These are phyloP conservation scores for Pelosia muscerda DNA, from an alignment of 2,888 invertebrate species.

Conservation along the genomic window DNA sequence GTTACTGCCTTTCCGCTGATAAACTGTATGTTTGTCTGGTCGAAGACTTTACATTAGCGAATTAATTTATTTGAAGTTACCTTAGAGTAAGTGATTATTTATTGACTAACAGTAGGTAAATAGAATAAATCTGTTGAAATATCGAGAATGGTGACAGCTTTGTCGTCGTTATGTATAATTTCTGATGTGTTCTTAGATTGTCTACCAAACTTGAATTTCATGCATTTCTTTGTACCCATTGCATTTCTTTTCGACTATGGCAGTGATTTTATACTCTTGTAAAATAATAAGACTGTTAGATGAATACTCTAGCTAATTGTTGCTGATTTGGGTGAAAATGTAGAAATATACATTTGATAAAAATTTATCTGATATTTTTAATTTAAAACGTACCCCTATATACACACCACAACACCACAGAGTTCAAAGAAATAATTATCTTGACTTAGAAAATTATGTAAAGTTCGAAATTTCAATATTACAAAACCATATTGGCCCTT, in stretches of 20 bases:
- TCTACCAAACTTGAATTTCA: slow-evolving; percentile 48
- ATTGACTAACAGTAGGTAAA: slow-evolving; percentile 78
- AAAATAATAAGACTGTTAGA: slow-evolving; percentile 85
- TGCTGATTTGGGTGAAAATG: slow-evolving; percentile 69
- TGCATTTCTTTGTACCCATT: slow-evolving; percentile 77
- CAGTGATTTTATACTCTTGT: slow-evolving; percentile 82
- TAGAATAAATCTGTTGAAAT: slow-evolving; percentile 64
- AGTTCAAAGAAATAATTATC: background rate
- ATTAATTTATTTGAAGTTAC: slow-evolving; percentile 85
- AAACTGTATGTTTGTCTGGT: slow-evolving; percentile 61
- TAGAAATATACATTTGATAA: slow-evolving; percentile 75
- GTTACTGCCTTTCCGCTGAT: slow-evolving; percentile 69
- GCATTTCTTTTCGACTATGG: slow-evolving; percentile 77
- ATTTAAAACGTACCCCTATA: slow-evolving; percentile 14
- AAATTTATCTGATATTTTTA: slow-evolving; percentile 52
- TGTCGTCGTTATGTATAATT: slow-evolving; percentile 46
- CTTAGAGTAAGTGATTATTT: slow-evolving; percentile 83
- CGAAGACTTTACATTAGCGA: slow-evolving; percentile 64
- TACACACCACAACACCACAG: background rate
- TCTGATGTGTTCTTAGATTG: slow-evolving; percentile 55
- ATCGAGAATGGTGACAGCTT: slow-evolving; percentile 46
- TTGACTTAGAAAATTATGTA: background rate
- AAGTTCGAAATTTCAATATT: background rate
- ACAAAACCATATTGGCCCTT: background rate
- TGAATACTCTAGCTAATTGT: slow-evolving; percentile 83